A percentile compares a stretch with the other conserved stretches of the same genome.
Evolutionary conservation across 1,140 invertebrate genomes (phyloP).

Genomic region (Drosophila gunungcola): DNA sequence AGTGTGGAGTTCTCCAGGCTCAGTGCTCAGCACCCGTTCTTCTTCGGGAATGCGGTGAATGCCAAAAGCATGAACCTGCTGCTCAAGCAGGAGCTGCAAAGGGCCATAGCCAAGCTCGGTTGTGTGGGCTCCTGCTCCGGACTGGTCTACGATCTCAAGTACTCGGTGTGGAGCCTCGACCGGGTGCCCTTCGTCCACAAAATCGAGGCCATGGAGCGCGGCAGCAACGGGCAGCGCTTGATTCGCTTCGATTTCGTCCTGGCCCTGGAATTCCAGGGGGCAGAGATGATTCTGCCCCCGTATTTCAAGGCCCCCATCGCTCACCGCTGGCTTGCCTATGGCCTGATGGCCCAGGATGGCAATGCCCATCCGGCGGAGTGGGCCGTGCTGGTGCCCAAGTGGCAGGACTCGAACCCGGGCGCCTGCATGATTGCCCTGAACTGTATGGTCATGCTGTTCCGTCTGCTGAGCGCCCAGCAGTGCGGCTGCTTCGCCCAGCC

Average conservation of each 20-base stretch:
- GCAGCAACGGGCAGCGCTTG: background rate
- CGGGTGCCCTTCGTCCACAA: constrained; percentile 44
- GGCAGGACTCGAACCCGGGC: constrained; percentile 5
- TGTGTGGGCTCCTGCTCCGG: background rate
- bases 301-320: constrained; percentile 27
- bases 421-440: constrained; percentile 3
- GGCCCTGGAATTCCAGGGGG: constrained; percentile 42
- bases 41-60: constrained; percentile 47
- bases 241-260: constrained; percentile 58
- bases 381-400: constrained; percentile 49
- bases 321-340: constrained; percentile 54
- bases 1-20: constrained; percentile 18
- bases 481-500: constrained; percentile 28
- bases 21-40: constrained; percentile 36
- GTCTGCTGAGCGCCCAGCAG: constrained; percentile 33
- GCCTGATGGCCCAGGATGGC: background rate
- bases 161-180: constrained; percentile 8
- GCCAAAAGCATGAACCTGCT: constrained; percentile 42
- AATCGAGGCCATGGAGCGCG: constrained; percentile 22
- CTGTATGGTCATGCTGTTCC: constrained; percentile 18
- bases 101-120: background rate
- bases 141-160: constrained; percentile 29
- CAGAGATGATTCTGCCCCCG: constrained; percentile 15
- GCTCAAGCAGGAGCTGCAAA: constrained; percentile 33
- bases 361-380: constrained; percentile 12